phyloP scores from a whole-genome alignment of 2,113 vertebrate species.

The Pycnonotus jocosus region DNA sequence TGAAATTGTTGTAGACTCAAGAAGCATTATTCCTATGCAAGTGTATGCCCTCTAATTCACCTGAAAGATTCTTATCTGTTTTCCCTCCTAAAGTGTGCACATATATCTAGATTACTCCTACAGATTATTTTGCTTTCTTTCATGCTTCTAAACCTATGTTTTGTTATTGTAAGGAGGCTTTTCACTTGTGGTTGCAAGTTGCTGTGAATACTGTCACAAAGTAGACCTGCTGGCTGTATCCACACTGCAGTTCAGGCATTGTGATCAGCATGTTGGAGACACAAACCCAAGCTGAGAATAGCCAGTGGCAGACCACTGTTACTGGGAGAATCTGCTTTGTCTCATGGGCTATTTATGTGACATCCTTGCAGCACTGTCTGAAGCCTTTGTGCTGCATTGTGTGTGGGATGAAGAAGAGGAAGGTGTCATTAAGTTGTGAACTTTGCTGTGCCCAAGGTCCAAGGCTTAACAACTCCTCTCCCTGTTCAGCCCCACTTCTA shows the following conservation, averaged over 20 bases:
- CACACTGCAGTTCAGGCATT: background rate
- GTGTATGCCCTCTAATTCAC: conserved; percentile 26
- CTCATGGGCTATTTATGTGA: background rate
- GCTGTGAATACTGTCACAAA: background rate
- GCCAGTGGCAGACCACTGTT: background rate
- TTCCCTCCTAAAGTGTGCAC: conserved; percentile 10
- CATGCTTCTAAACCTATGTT: background rate
- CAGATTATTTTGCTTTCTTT: conserved; percentile 33
- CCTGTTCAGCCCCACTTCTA: background rate
- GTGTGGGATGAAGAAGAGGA: background rate
- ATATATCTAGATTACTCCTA: background rate
- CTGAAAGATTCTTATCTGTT: conserved; percentile 36
- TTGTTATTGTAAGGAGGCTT: background rate
- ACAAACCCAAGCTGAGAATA: background rate
- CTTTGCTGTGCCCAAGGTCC: background rate
- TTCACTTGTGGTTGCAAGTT: background rate
- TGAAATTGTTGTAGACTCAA: background rate
- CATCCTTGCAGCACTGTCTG: background rate
- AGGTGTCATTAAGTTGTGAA: background rate
- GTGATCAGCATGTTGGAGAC: background rate
- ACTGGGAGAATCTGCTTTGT: background rate
- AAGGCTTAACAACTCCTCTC: background rate
- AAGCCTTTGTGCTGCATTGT: background rate
- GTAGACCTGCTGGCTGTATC: background rate
- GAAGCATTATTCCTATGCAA: background rate